Percentiles rank a stretch among this genome's conserved stretches.
phyloP scores from a whole-genome alignment of 2,797 vertebrate species.

The Alexandromys oeconomus region DNA sequence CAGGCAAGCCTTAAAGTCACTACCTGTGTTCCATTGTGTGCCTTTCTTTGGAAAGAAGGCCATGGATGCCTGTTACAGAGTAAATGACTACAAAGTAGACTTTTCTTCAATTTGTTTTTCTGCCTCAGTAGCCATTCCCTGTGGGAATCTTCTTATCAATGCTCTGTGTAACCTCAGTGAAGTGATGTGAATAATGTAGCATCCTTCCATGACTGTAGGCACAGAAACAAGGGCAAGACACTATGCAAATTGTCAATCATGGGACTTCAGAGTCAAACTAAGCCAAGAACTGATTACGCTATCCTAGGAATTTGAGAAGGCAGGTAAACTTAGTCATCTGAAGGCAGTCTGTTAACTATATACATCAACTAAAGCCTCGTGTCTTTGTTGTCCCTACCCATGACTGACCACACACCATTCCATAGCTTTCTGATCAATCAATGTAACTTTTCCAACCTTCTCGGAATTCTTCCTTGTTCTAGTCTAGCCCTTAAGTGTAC shows the following conservation, averaged over 20 bases:
- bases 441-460: background rate
- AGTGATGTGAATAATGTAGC: background rate
- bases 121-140: background rate
- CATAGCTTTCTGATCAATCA: background rate
- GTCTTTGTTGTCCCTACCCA: background rate
- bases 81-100: background rate
- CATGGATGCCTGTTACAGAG: background rate
- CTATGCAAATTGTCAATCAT: background rate
- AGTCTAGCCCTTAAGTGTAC: background rate
- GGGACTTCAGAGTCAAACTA: background rate
- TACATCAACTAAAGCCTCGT: background rate
- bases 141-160: background rate
- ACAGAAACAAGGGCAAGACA: background rate
- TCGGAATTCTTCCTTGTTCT: background rate
- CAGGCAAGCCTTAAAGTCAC: background rate
- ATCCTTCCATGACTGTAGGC: too few relatives aligned
- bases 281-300: conserved; percentile 3
- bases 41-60: background rate
- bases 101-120: background rate
- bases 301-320: background rate
- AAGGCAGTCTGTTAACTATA: background rate
- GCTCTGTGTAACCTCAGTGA: background rate
- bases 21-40: background rate
- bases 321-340: background rate
- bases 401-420: background rate